A percentile compares a stretch with the other conserved stretches of the same genome.
phyloP scores from a whole-genome alignment of 2,888 invertebrate genomes.

The Drosophila paracracens region DNA sequence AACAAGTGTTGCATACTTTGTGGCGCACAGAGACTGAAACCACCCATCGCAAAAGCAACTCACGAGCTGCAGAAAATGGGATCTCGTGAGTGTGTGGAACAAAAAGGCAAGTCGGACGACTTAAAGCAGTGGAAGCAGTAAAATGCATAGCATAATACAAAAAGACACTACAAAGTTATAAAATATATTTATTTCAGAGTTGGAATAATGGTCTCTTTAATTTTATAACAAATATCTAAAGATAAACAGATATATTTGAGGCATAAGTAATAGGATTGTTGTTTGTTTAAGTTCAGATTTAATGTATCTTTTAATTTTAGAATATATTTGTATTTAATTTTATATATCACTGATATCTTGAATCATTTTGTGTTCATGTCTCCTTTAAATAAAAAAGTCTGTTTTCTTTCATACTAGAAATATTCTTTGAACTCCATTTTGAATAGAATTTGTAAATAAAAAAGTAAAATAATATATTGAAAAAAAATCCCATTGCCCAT shows the following conservation, averaged over 20 bases:
- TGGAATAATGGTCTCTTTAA: not conserved
- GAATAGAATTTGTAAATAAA: not conserved
- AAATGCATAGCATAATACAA: not conserved
- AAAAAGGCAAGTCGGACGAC: not conserved
- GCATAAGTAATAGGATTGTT: not conserved
- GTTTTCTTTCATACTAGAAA: not conserved
- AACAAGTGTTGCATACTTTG: conserved; percentile 68
- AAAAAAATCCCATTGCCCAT: not conserved
- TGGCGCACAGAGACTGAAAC: conserved; percentile 7
- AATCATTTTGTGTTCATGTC: not conserved
- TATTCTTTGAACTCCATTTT: not conserved
- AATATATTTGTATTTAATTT: not conserved
- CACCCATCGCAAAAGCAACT: conserved; percentile 14
- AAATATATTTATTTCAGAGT: not conserved
- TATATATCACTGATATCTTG: not conserved
- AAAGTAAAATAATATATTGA: not conserved
- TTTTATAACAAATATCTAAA: not conserved
- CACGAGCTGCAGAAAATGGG: not conserved
- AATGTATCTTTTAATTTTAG: not conserved
- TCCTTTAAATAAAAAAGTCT: not conserved
- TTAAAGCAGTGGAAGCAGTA: not conserved
- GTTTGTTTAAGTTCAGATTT: not conserved
- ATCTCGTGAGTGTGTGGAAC: not conserved
- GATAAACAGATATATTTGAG: not conserved
- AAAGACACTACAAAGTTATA: not conserved